Evolutionary conservation across 2,888 invertebrate genomes (phyloP).

Genomic region (Orchesellides sinensis): DNA sequence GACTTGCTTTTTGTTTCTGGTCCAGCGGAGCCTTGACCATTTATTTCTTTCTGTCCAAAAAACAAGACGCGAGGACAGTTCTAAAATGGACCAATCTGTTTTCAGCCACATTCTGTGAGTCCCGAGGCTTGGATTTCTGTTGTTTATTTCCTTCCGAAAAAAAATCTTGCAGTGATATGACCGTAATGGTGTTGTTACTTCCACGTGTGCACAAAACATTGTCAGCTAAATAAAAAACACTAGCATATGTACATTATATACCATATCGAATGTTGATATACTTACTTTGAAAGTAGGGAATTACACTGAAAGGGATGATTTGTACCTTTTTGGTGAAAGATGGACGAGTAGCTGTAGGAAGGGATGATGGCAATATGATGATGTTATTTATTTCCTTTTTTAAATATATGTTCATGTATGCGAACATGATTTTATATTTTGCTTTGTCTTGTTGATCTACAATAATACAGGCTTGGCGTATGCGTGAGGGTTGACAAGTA

Average conservation of each 20-base stretch:
- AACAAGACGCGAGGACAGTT: not conserved
- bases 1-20: conserved; percentile 11
- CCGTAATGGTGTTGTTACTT: not conserved
- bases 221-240: not conserved
- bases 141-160: conserved; percentile 18
- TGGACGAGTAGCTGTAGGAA: conserved; percentile 23
- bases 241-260: not conserved
- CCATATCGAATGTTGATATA: too few species aligned
- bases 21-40: not conserved
- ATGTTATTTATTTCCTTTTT: conserved; percentile 28
- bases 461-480: not conserved
- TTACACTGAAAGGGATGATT: not conserved
- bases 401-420: too few species aligned
- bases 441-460: not conserved
- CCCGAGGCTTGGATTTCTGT: conserved; percentile 12
- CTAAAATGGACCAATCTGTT: conserved; percentile 11
- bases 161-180: conserved; percentile 43
- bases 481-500: conserved; percentile 13
- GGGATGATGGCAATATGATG: conserved; percentile 30
- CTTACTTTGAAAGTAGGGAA: too few species aligned
- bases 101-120: not conserved
- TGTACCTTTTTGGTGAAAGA: conserved; percentile 16
- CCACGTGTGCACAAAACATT: not conserved
- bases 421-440: too few species aligned
- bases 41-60: not conserved